phyloP scores from a whole-genome alignment of 1,140 invertebrate species.

The Panagrolaimus sp. region DNA sequence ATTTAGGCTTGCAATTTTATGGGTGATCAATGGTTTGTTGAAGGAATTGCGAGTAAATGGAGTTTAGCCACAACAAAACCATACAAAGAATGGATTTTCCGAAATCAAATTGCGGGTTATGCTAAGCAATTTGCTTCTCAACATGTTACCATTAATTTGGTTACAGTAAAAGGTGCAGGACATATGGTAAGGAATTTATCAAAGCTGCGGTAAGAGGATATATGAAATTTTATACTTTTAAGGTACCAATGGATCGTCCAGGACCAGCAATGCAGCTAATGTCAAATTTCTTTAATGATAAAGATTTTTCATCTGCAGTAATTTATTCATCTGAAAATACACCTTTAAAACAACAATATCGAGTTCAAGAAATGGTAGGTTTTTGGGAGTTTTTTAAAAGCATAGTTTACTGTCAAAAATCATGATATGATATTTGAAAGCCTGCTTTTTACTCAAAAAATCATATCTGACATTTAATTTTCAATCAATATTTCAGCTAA shows the following conservation, averaged over 20 bases:
- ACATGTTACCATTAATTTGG: constrained; percentile 22
- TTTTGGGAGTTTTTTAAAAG: no score
- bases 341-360: constrained; percentile 4
- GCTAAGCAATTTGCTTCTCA: constrained; percentile 19
- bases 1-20: constrained; percentile 61
- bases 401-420: no score
- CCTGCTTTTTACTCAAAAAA: no score
- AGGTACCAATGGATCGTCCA: constrained; percentile 62
- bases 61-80: constrained; percentile 17
- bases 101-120: constrained; percentile 16
- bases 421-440: no score
- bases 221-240: constrained; percentile 62
- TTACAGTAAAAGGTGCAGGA: constrained; percentile 24
- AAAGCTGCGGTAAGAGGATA: constrained; percentile 1
- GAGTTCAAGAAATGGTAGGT: neutral
- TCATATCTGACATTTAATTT: no score
- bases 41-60: constrained; percentile 28
- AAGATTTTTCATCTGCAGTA: constrained; percentile 17
- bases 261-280: constrained; percentile 58
- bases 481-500: no score
- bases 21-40: constrained; percentile 63
- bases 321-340: constrained; percentile 15
- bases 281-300: constrained; percentile 35
- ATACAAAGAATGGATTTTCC: constrained; percentile 12
- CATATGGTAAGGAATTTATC: neutral